Base-by-base conservation (phyloP, 1,140 invertebrate species). In the Megalonaias nervosa region DNA sequence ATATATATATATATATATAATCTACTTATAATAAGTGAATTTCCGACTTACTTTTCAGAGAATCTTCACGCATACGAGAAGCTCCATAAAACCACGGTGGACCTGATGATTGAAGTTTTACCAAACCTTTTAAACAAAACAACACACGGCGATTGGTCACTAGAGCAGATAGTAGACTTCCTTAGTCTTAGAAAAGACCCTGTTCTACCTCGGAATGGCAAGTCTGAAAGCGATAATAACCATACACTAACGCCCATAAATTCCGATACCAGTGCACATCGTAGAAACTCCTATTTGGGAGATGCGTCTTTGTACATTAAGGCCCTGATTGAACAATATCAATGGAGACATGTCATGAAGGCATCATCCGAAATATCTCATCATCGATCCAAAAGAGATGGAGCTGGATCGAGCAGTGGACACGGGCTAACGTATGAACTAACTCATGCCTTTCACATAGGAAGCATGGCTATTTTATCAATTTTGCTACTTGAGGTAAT, bases 381-480 rank as follows among this genome's bases (percentile, higher is more conserved):
- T 55, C 71, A 72, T 31, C 58, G 71, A 64, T 72, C 71, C 0
- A 72, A 72, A 38, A 26, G 71, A 11, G 73, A 31, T 9, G 77
- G 58, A 19, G 68, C 62, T 56, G 67, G 56, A 1, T 74, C 77
- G 26, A 19, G 75, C n/a, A 74, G 67, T 13, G 80, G 75, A 14
- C 79, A 82, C 26, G 71, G 62, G 57, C 38, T 82, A 17, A 38
- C 77, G 14, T 73, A 84, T 38, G 78, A 82, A 26, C 67, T 84
- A 9, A 84, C 83, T 15, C 83, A 84, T 65, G 70, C 71, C 3
- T 84, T 84, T 57, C 83, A 84, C 67, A 75, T 84, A 2, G 83
- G 83, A 12, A 82, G 81, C 55, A 82, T 84, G 77, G 79, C 75
- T 16, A 75, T 84, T 64, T 31, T 84, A 15, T 84, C 83, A 14